Evolutionary conservation across 2,113 vertebrate genomes (phyloP), one percentile per base, ranked within the genome.

Genomic region (Forbesichthys papilliferus): DNA sequence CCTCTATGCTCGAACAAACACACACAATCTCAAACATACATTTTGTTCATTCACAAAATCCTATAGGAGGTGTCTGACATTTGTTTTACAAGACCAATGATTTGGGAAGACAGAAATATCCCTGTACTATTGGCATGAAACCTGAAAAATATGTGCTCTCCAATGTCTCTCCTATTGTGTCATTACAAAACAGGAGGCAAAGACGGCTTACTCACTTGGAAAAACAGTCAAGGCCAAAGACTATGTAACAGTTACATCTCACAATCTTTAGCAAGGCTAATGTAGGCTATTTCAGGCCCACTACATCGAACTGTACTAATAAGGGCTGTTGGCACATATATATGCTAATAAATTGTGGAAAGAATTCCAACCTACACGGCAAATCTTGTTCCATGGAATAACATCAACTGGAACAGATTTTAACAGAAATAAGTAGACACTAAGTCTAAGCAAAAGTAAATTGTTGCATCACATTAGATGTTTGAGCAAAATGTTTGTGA

Each of bases 221-320:
- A n/a, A 70, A 78, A 85, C 69, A 80, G 75, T 78, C 69, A 67
- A 73, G 54, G 73, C 74, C 63, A 36, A 64, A 47, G 12, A 9
- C 20, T 3, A 48, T 73, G 54, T 49, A 76, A 69, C 46, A 79
- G 73, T 78, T 71, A 76, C 68, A 57, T 73, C 55, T 62, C 8
- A 11, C 69, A 55, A 63, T 48, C 47, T 48, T 61, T 70, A 53
- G 68, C 27, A 64, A 48, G 3, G 62, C 9, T 48, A 52, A 74
- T 57, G n/a, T 11, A 70, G 64, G 59, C 9, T 14, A 71, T 63
- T 56, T 47, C 16, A 8, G 73, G 36, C 74, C 53, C 48, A 66
- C 68, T 71, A 60, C 79, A 80, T 52, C 66, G 53, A 27, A 67
- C 72, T 66, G 58, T 63, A 74, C 59, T 61, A 59, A 5, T 54